A percentile compares a stretch with the other conserved stretches of the same genome.
phyloP scores from a whole-genome alignment of 53 echinoderm and acorn worm species.

The Echinometra lucunter region DNA sequence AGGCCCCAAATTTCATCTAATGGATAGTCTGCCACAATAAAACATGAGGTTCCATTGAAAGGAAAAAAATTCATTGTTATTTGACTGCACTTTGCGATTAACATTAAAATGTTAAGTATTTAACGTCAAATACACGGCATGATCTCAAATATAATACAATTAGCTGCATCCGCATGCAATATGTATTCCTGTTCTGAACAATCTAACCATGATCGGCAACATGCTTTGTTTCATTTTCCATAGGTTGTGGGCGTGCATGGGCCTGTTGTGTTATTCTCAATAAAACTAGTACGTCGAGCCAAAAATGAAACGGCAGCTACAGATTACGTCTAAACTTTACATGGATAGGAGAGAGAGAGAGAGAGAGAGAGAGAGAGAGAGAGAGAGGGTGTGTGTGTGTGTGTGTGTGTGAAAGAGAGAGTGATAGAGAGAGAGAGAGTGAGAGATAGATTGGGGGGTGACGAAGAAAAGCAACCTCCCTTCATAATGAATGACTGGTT shows the following conservation, averaged over 20 bases:
- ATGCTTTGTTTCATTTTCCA: too few relatives aligned
- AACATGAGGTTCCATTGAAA: background rate
- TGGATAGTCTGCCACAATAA: conserved; percentile 18
- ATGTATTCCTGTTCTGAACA: background rate
- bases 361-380: too few relatives aligned
- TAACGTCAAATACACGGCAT: background rate
- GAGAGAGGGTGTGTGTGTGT: too few relatives aligned
- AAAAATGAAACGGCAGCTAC: too few relatives aligned
- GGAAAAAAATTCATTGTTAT: background rate
- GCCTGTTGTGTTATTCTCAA: too few relatives aligned
- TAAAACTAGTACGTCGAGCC: too few relatives aligned
- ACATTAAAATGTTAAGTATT: background rate
- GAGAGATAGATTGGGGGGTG: background rate
- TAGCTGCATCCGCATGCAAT: background rate
- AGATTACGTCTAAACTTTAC: too few relatives aligned
- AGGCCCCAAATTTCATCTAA: conserved; percentile 19
- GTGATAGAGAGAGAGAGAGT: background rate
- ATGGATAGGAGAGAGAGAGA: too few relatives aligned
- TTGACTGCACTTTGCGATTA: background rate
- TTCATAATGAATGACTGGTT: background rate
- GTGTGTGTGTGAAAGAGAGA: too few relatives aligned
- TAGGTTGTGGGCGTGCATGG: too few relatives aligned
- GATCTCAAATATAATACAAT: background rate
- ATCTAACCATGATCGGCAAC: too few relatives aligned
- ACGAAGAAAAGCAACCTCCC: background rate